Base-by-base conservation (phyloP, 1,140 invertebrate species). In the Euwallacea fornicatus region DNA sequence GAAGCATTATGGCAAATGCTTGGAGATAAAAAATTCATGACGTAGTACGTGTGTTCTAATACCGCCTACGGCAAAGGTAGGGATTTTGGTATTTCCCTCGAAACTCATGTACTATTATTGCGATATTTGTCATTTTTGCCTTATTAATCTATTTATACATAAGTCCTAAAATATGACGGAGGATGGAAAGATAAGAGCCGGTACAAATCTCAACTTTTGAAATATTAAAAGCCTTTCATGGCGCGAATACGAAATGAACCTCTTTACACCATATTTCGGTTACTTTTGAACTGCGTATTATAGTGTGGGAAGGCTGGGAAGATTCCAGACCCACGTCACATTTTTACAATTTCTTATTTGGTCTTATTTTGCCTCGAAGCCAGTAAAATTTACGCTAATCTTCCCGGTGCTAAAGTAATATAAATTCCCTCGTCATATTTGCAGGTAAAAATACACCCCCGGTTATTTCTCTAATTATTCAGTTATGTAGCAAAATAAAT, bases 111-210 rank as follows among this genome's bases (percentile, higher is more conserved):
- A 66, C 43, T 68, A 59, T 68, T 58, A 68, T 60, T 33, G 44
- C 56, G 15, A 50, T 68, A 68, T 68, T 68, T 68, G 59, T 60
- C 43, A 59, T 68, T 67, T 67, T 68, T 46, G 16, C n/a, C 55
- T 68, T 68, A 68, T 68, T 68, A 68, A 68, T 68, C 66, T 68
- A 68, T 68, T 68, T 68, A 43, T 44, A 50, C 55, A 68, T 10
- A 47, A 60, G 66, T 59, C 56, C 7, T 68, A 50, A 68, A 60
- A 60, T 68, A 60, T 68, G 66, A 68, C 59, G 56, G 54, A 68
- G 60, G 43, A 60, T 42, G 41, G 43, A 54, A 15, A 68, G 66
- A 68, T 68, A 68, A 68, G 60, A 60, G 44, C 53, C 56, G 66
- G 55, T 55, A 68, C 55, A 68, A 68, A 68, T 68, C 66, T 68